Conservation (phyloP, 2,888 invertebrate species). For the Hirtodrosophila alboralis region DNA sequence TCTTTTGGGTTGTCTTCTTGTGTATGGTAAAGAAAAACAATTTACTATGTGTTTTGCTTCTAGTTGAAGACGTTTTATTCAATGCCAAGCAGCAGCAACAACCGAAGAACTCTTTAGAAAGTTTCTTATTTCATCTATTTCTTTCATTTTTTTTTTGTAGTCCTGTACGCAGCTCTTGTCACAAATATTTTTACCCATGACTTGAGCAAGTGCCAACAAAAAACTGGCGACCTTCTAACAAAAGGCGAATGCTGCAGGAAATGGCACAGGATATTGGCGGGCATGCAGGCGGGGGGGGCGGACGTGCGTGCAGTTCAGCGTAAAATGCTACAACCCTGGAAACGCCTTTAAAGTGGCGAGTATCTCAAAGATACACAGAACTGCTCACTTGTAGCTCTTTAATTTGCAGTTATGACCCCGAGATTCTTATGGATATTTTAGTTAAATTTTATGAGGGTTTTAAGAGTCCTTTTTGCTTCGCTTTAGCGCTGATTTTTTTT, state of each 20-base stretch:
- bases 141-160: conserved; percentile 7
- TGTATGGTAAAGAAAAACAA: conserved; percentile 72
- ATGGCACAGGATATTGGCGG: conserved; percentile 70
- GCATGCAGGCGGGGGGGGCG: conserved; percentile 1
- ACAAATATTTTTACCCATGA: conserved; percentile 64
- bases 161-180: conserved; percentile 51
- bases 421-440: conserved; percentile 73
- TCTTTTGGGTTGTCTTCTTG: conserved; percentile 15
- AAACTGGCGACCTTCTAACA: conserved; percentile 61
- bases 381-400: conserved; percentile 56
- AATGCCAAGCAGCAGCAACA: conserved; percentile 61
- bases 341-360: conserved; percentile 33
- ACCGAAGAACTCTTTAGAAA: conserved; percentile 11
- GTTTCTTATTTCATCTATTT: conserved; percentile 2
- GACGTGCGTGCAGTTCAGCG: conserved; percentile 59
- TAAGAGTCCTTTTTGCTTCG: conserved; percentile 35
- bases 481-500: conserved; percentile 54
- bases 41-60: conserved; percentile 79
- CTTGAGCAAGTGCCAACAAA: conserved; percentile 60
- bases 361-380: conserved; percentile 45
- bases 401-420: conserved; percentile 28
- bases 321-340: conserved; percentile 61
- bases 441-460: conserved; percentile 73
- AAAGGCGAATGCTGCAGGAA: conserved; percentile 47
- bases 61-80: conserved; percentile 73